Evolutionary conservation across 2,888 invertebrate genomes (phyloP).

Genomic region (Zonitis immaculata): DNA sequence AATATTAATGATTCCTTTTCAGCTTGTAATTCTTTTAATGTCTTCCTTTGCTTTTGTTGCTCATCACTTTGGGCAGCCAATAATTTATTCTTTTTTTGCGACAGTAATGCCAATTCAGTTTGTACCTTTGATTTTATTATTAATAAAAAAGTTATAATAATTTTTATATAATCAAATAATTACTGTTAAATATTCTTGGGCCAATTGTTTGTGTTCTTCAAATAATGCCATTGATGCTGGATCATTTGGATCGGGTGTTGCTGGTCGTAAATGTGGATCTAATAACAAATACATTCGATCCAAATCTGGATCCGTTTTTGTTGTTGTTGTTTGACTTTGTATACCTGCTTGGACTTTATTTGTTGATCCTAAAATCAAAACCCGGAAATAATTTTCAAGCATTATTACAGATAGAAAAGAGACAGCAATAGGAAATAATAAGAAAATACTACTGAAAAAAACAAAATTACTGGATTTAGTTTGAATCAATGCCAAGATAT

Average conservation of each 20-base stretch:
- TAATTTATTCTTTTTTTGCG: constrained; percentile 72
- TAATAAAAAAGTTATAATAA: background rate
- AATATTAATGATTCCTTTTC: constrained; percentile 60
- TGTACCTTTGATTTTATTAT: constrained; percentile 54
- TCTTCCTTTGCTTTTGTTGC: constrained; percentile 36
- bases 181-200: constrained; percentile 83
- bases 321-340: constrained; percentile 34
- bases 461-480: constrained; percentile 6
- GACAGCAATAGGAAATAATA: background rate
- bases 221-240: constrained; percentile 80
- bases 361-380: constrained; percentile 30
- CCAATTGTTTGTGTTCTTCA: constrained; percentile 82
- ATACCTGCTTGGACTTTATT: constrained; percentile 38
- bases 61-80: constrained; percentile 61
- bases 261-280: constrained; percentile 77
- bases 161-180: constrained; percentile 6
- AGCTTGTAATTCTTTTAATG: constrained; percentile 45
- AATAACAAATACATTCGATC: constrained; percentile 72
- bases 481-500: constrained; percentile 12
- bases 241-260: constrained; percentile 72
- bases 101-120: constrained; percentile 77
- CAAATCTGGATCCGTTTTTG: constrained; percentile 51
- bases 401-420: background rate
- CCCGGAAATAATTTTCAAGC: background rate
- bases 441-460: no score